Percentiles rank a stretch among this genome's conserved stretches.
Evolutionary conservation across 2,113 vertebrate genomes (phyloP).

Genomic region (Otocyon megalotis): DNA sequence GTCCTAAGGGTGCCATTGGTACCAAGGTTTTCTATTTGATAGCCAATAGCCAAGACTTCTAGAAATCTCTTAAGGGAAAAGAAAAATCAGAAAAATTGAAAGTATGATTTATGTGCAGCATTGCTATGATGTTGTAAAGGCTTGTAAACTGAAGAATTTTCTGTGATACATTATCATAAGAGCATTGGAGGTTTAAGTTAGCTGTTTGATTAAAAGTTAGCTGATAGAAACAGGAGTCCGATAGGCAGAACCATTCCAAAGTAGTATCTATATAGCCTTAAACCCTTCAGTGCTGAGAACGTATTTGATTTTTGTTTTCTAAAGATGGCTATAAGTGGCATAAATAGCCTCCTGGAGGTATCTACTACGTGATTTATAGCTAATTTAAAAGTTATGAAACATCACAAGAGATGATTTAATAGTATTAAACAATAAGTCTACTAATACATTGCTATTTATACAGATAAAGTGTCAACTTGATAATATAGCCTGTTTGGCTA

Average conservation of each 20-base stretch:
- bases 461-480: background rate
- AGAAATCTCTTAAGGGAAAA: slow-evolving; percentile 41
- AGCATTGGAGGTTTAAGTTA: slow-evolving; percentile 52
- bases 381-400: slow-evolving; percentile 54
- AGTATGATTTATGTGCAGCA: background rate
- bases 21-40: background rate
- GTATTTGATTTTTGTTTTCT: slow-evolving; percentile 57
- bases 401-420: slow-evolving; percentile 17
- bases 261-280: background rate
- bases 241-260: slow-evolving; percentile 26
- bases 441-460: background rate
- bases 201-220: background rate
- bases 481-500: background rate
- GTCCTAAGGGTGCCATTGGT: slow-evolving; percentile 1
- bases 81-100: slow-evolving; percentile 48
- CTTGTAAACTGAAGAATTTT: slow-evolving; percentile 35
- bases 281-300: background rate
- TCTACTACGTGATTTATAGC: background rate
- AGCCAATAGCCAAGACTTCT: background rate
- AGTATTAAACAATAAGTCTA: slow-evolving; percentile 9
- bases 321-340: background rate
- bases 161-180: slow-evolving; percentile 57
- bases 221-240: slow-evolving; percentile 56
- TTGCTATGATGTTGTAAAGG: background rate
- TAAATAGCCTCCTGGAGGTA: background rate